Percentiles rank a stretch among this genome's conserved stretches.
Conservation (phyloP, 1,140 invertebrate species). For the Drosophila arawakana region DNA sequence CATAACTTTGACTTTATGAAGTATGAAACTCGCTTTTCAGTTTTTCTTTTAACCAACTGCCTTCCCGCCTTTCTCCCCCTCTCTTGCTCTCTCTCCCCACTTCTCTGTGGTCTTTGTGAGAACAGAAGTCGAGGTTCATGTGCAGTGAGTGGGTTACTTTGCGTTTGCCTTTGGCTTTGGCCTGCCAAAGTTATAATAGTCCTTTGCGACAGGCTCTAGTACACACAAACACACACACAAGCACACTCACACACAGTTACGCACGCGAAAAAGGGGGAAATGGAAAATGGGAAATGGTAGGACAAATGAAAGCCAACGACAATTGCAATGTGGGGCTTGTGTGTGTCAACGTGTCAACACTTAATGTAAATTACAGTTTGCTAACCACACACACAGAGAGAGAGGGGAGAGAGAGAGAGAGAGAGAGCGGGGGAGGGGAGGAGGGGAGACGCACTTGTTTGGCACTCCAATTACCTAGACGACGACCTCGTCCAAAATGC, state of each 20-base stretch:
- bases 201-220: conserved; percentile 53
- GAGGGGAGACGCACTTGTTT: conserved; percentile 26
- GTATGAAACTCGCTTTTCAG: conserved; percentile 32
- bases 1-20: conserved; percentile 26
- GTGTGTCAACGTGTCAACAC: conserved; percentile 68
- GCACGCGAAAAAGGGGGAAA: neutral
- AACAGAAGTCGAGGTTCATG: conserved; percentile 14
- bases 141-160: conserved; percentile 32
- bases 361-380: conserved; percentile 80
- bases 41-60: conserved; percentile 16
- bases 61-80: neutral
- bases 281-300: conserved; percentile 15
- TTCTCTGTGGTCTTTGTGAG: conserved; percentile 10
- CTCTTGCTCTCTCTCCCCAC: neutral
- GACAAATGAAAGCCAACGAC: conserved; percentile 56
- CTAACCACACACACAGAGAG: conserved; percentile 46
- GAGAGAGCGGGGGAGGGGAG: neutral
- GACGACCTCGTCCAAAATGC: conserved; percentile 61
- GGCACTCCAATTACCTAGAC: conserved; percentile 69
- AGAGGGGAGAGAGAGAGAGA: neutral
- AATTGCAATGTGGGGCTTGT: conserved; percentile 52
- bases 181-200: conserved; percentile 75
- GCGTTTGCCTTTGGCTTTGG: conserved; percentile 38
- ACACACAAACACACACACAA: conserved; percentile 22
- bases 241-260: neutral